Percentiles rank a stretch among this genome's conserved stretches.
Evolutionary conservation across 2,113 vertebrate species (phyloP).

Genomic region (Poecile atricapillus): DNA sequence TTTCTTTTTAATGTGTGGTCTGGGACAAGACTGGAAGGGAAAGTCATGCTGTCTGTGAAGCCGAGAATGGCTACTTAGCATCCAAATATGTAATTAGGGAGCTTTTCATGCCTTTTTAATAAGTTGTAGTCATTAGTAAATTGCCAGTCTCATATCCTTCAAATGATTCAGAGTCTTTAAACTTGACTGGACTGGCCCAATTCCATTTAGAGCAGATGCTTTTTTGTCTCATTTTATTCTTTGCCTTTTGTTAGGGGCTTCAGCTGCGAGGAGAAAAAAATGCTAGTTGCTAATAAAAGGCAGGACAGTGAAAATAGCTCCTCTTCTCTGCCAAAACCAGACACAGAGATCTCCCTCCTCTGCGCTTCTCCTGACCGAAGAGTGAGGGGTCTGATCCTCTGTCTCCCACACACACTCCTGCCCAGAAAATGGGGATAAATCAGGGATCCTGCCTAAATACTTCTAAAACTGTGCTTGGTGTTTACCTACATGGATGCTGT

Average conservation of each 20-base stretch:
- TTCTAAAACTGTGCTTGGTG: not conserved
- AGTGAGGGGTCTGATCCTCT: not conserved
- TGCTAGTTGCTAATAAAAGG: conserved; percentile 26
- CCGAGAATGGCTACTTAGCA: conserved; percentile 47
- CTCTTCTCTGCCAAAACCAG: conserved; percentile 18
- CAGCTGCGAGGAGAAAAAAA: conserved; percentile 41
- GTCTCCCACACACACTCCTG: not conserved
- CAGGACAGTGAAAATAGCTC: conserved; percentile 35
- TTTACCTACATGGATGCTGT: not conserved
- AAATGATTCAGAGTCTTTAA: conserved; percentile 58
- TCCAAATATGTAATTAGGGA: conserved; percentile 66
- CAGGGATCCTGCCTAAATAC: not conserved
- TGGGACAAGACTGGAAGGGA: conserved; percentile 41
- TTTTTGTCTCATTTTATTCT: conserved; percentile 55
- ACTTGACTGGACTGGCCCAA: conserved; percentile 64
- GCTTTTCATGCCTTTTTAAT: conserved; percentile 65
- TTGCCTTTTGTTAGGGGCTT: conserved; percentile 46
- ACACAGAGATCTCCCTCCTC: not conserved
- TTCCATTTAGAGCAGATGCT: conserved; percentile 58
- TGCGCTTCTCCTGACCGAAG: not conserved
- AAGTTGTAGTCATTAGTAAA: conserved; percentile 67
- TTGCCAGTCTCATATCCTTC: conserved; percentile 48
- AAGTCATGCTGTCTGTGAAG: conserved; percentile 52
- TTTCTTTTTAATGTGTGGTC: conserved; percentile 56
- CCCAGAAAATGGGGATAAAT: not conserved